Evolutionary conservation across 1,140 invertebrate genomes (phyloP).

Genomic region (Zaprionus vittiger): DNA sequence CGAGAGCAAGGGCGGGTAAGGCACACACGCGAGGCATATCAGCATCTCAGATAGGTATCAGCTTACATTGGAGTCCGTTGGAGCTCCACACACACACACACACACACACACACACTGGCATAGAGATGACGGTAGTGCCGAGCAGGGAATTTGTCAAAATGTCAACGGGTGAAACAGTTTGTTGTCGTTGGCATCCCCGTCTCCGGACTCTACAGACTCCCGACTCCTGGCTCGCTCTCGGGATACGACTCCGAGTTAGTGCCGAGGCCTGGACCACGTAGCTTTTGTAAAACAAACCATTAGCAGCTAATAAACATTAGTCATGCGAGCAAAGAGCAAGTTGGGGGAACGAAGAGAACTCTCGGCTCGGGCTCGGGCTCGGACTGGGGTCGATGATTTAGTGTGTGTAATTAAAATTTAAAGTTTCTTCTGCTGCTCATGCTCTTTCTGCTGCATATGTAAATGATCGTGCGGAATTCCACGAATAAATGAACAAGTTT

Average conservation of each 20-base stretch:
- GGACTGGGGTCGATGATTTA: slow-evolving; percentile 73
- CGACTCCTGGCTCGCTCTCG: slow-evolving; percentile 2
- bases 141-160: slow-evolving; percentile 83
- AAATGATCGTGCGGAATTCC: slow-evolving; percentile 78
- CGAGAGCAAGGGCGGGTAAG: slow-evolving; percentile 19
- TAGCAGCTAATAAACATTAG: slow-evolving; percentile 84
- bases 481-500: slow-evolving; percentile 78
- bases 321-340: slow-evolving; percentile 71
- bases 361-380: slow-evolving; percentile 4
- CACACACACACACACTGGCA: neutral
- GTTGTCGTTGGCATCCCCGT: slow-evolving; percentile 46
- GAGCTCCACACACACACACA: slow-evolving; percentile 12
- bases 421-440: slow-evolving; percentile 67
- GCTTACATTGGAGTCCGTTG: slow-evolving; percentile 69
- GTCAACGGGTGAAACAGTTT: slow-evolving; percentile 84
- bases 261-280: slow-evolving; percentile 54
- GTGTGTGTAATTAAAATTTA: slow-evolving; percentile 78
- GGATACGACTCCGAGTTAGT: neutral
- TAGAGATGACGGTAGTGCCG: slow-evolving; percentile 60
- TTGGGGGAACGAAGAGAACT: slow-evolving; percentile 29
- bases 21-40: slow-evolving; percentile 42
- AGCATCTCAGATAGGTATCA: slow-evolving; percentile 77
- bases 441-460: slow-evolving; percentile 53
- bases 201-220: slow-evolving; percentile 7
- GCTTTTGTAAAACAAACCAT: slow-evolving; percentile 84